Evolutionary conservation across 2,797 vertebrate genomes (phyloP).

Genomic region (Phrynocephalus guinanensis): DNA sequence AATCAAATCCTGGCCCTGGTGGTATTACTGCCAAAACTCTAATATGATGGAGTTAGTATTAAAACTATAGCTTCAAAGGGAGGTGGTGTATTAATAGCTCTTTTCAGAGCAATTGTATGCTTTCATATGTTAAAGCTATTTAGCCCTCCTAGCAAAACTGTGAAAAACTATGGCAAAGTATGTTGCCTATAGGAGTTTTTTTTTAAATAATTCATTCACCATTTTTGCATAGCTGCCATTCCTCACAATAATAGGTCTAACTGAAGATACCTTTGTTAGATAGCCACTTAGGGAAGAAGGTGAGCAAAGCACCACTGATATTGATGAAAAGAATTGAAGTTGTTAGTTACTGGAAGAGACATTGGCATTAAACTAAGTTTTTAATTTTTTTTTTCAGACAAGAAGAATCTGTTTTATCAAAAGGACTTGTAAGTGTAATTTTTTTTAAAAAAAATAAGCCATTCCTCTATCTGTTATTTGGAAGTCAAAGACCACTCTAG

Average conservation of each 20-base stretch:
- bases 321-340: slow-evolving; percentile 14
- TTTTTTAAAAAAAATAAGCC: slow-evolving; percentile 15
- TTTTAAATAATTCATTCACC: neutral
- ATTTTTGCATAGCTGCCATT: neutral
- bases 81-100: neutral
- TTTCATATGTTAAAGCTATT: neutral
- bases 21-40: neutral
- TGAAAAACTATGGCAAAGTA: neutral
- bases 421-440: slow-evolving; percentile 91
- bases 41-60: neutral
- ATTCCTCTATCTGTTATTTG: neutral
- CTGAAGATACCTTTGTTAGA: neutral
- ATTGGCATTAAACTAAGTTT: slow-evolving; percentile 7
- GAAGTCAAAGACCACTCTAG: neutral
- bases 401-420: slow-evolving; percentile 89
- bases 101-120: neutral
- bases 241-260: no score
- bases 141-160: neutral
- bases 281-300: neutral
- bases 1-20: neutral
- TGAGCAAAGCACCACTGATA: neutral
- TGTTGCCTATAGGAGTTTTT: neutral
- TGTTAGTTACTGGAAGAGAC: slow-evolving; percentile 32
- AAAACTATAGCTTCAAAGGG: neutral
- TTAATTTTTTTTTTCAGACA: slow-evolving; percentile 80